Evolutionary conservation across 2,888 invertebrate species (phyloP).

Genomic region (Andrena fulva): DNA sequence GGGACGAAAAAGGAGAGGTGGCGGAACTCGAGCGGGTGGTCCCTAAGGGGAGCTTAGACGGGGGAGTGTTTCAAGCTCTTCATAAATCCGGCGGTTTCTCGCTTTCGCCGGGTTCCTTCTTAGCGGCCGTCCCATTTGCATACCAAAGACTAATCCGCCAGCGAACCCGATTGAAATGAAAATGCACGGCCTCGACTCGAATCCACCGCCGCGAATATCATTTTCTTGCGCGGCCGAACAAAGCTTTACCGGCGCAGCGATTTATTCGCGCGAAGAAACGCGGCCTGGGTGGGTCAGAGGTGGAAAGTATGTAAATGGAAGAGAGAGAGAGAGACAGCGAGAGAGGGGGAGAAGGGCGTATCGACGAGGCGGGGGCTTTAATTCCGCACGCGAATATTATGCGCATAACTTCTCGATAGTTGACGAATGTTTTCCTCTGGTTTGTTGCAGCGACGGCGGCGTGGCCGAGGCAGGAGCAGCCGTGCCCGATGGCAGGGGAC

Average conservation of each 20-base stretch:
- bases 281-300: neutral
- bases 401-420: conserved; percentile 8
- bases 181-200: conserved; percentile 69
- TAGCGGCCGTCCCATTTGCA: conserved; percentile 71
- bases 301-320: neutral
- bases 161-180: conserved; percentile 76
- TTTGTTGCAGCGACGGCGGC: conserved; percentile 85
- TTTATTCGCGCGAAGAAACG: conserved; percentile 32
- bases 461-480: conserved; percentile 88
- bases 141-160: conserved; percentile 78
- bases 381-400: conserved; percentile 2
- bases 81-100: conserved; percentile 70
- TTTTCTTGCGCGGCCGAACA: conserved; percentile 41
- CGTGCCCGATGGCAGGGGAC: conserved; percentile 89
- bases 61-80: conserved; percentile 71
- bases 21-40: conserved; percentile 13
- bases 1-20: neutral
- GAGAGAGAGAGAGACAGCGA: too few relatives aligned
- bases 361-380: conserved; percentile 5
- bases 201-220: conserved; percentile 52
- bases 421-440: conserved; percentile 54
- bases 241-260: conserved; percentile 30
- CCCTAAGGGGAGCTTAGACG: conserved; percentile 19
- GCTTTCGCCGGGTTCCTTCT: conserved; percentile 33
- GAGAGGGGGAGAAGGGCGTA: neutral